Evolutionary conservation across 1,140 invertebrate species (phyloP), one percentile per base, ranked within the genome.

Genomic region (Zaprionus lachaisei): DNA sequence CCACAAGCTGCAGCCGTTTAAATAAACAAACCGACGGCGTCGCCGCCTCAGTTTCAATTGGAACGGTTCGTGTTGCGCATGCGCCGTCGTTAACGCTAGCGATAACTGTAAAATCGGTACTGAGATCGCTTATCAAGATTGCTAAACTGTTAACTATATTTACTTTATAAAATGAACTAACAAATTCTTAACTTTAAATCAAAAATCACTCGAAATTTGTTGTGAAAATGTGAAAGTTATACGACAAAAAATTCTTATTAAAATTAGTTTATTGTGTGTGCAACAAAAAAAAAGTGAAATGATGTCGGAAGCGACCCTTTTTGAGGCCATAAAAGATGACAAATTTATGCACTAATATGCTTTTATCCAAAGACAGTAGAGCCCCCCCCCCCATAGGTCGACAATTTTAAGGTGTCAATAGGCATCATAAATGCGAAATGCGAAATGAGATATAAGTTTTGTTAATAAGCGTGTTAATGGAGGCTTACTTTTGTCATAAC

Each of bases 21-120:
- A 89, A 89, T 89, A 89, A 89, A 90, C 85, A 89, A 89, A 79
- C 72, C 69, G 68, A 79, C 75, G 34, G 79, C 69, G 68, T 41
- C 69, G 31, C 51, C 71, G 79, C 54, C 62, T 89, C 79, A 89
- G 84, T 89, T 90, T 89, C 85, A 81, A 89, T 89, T 89, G 60
- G 85, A 89, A 90, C 85, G 84, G 64, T 47, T 17, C 47, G 47
- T 51, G 47, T 14, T 81, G 82, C 82, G 82, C 83, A 58, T 81
- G 81, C 84, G 85, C 85, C 57, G 81, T 68, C 57, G 63, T 80
- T 66, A 26, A 66, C 38, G 58, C 49, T 14, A 28, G 55, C 61
- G 54, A 64, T 57, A 72, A 37, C 37, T 71, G 41, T 57, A 11
- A 38, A 47, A 67, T 37, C 66, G 71, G 38, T 70, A 47, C 7